Percentiles rank a stretch among this genome's conserved stretches.
Evolutionary conservation across 92 coral and sea anemone species (phyloP).

Genomic region (Scolanthus callimorphus): DNA sequence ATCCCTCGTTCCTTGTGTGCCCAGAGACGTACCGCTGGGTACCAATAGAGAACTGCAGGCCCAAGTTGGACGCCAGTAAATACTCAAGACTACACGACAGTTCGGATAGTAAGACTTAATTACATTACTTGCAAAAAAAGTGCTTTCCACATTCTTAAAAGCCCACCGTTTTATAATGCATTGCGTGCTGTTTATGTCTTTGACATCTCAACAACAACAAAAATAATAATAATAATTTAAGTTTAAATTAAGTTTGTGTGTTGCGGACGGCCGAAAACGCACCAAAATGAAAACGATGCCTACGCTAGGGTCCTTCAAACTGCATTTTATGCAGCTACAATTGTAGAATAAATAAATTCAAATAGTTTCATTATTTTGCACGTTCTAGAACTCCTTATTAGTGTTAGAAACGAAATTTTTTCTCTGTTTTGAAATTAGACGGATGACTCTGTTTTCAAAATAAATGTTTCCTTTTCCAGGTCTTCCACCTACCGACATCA

Average conservation of each 20-base stretch:
- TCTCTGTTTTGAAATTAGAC: neutral
- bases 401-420: too few relatives aligned
- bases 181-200: neutral
- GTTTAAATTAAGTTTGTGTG: too few relatives aligned
- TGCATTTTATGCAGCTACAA: too few relatives aligned
- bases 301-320: too few relatives aligned
- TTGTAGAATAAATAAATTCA: too few relatives aligned
- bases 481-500: slow-evolving; percentile 29
- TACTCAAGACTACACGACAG: slow-evolving; percentile 75
- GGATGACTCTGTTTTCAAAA: too few relatives aligned
- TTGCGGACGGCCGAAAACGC: too few relatives aligned
- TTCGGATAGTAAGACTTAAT: neutral
- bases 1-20: slow-evolving; percentile 83
- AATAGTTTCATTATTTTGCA: neutral
- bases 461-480: slow-evolving; percentile 19
- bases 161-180: neutral
- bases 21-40: slow-evolving; percentile 94
- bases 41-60: slow-evolving; percentile 73
- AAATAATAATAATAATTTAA: too few relatives aligned
- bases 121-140: neutral
- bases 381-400: too few relatives aligned
- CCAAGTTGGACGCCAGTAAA: slow-evolving; percentile 62
- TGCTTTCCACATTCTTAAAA: neutral
- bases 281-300: too few relatives aligned
- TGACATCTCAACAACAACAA: too few relatives aligned